phyloP scores from a whole-genome alignment of 1,140 invertebrate species.

The Tetraneura akinire region DNA sequence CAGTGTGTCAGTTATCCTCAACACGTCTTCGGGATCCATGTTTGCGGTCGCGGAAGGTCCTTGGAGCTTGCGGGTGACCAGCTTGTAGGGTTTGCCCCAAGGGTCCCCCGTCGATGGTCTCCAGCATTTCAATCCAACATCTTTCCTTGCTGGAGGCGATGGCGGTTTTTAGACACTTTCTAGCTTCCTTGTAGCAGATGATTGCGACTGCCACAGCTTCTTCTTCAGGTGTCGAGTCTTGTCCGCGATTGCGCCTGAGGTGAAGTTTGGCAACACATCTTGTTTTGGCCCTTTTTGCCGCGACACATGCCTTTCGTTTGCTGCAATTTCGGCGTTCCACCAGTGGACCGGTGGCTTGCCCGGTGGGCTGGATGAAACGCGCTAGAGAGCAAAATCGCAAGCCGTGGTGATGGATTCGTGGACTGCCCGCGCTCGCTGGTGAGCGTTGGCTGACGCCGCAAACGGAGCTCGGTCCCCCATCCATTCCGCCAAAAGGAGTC shows the following conservation, averaged over 20 bases:
- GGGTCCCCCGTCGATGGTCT: not conserved
- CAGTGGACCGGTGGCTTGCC: not conserved
- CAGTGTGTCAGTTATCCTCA: not conserved
- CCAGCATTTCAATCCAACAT: not conserved
- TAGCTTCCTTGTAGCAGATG: not conserved
- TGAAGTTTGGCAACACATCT: not conserved
- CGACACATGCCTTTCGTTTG: too few relatives aligned
- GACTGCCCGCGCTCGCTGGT: not conserved
- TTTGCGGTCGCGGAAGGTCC: not conserved
- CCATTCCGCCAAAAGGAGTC: not conserved
- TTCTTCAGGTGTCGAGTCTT: not conserved
- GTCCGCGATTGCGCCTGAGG: not conserved
- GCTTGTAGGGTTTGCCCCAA: not conserved
- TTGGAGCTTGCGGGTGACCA: not conserved
- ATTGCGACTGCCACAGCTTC: not conserved
- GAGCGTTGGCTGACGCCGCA: not conserved
- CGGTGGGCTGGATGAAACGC: not conserved
- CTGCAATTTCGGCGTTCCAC: not conserved
- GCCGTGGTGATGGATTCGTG: not conserved
- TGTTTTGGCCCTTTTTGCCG: not conserved
- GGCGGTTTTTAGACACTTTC: not conserved
- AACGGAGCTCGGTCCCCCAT: not conserved
- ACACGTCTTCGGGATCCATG: not conserved
- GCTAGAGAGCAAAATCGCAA: not conserved
- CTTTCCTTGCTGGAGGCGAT: slow-evolving; percentile 17